Percentiles rank a stretch among this genome's conserved stretches.
phyloP scores from a whole-genome alignment of 2,113 vertebrate species.

The Columba janthina region DNA sequence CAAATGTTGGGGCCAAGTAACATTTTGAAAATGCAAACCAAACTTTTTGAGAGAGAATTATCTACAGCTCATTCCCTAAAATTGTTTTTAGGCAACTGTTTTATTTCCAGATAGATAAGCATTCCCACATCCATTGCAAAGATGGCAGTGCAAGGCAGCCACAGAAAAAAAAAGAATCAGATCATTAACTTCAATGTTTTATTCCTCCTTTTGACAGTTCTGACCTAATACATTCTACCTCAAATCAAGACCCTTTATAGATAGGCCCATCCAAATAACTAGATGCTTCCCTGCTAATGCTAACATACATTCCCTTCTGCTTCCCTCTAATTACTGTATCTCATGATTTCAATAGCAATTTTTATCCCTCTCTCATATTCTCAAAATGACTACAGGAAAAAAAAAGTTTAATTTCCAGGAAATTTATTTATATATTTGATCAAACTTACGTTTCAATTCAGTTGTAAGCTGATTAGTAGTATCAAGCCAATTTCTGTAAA shows the following conservation, averaged over 20 bases:
- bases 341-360: neutral
- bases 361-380: neutral
- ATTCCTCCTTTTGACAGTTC: neutral
- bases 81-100: neutral
- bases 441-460: constrained; percentile 80
- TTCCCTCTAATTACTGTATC: neutral
- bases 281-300: neutral
- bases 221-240: neutral
- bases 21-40: neutral
- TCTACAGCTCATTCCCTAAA: neutral
- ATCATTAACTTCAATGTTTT: neutral
- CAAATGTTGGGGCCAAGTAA: neutral
- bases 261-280: neutral
- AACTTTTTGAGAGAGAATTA: neutral
- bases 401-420: neutral
- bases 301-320: neutral
- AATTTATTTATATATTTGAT: neutral
- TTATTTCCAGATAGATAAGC: neutral
- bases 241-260: neutral
- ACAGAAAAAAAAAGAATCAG: neutral
- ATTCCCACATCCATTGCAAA: neutral
- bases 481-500: constrained; percentile 71
- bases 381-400: neutral
- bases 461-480: constrained; percentile 66
- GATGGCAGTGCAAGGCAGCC: neutral